Evolutionary conservation across 2,888 invertebrate species (phyloP), one percentile per base, ranked within the genome.

Genomic region (Oligia latruncula): DNA sequence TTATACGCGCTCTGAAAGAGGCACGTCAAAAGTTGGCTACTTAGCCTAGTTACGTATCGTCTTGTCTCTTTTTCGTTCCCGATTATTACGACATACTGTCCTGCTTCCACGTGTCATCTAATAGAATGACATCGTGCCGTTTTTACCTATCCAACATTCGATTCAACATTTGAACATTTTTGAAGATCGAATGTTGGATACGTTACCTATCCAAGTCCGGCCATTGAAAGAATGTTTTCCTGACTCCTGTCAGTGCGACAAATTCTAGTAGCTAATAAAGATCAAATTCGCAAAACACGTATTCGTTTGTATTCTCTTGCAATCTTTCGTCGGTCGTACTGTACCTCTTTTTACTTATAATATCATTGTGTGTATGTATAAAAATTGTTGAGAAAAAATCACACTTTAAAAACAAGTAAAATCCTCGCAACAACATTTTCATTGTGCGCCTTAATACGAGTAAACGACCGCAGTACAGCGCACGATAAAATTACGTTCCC

Each of bases 401-500:
- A 74, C 58, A 13, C 4, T 67, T 55, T 60, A 6, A 11, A 11
- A 55, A 58, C 74, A n/a, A 72, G 29, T 46, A 74, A 75, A 79
- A 65, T 55, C 74, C 40, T 29, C 20, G 67, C 66, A 65, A 70
- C 58, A 80, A 83, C 58, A 77, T 78, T 71, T 74, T 52, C 49
- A 62, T 40, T 78, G 75, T 77, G n/a, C 60, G 52, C 74, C 8
- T 66, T 83, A 79, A 82, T 83, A 77, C 68, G 43, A 43, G 74
- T 82, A 85, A 89, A 87, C 85, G 81, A 86, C 78, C 80, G 72
- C 76, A 78, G 60, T 76, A 82, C 55, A 83, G 72, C 80, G 71
- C 80, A 84, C 80, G 84, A 80, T 83, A 81, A 84, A 84, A 89
- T 87, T 82, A 77, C 76, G 77, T 88, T 90, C 84, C 84, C 75